Evolutionary conservation across 2,797 vertebrate species (phyloP).

Genomic region (Myotis myotis): DNA sequence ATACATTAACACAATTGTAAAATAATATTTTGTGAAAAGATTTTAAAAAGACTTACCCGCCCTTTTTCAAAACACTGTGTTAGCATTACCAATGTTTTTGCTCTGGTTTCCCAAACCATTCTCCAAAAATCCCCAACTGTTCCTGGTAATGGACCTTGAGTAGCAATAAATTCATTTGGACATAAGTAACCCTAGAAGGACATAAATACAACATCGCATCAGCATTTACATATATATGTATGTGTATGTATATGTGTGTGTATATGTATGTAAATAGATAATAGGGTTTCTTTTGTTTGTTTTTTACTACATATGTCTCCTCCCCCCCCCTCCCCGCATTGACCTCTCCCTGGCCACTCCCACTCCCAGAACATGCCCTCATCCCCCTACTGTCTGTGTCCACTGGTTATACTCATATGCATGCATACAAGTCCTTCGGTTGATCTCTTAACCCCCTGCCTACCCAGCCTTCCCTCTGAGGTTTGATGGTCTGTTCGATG

Average conservation of each 20-base stretch:
- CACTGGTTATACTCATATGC: too few species aligned
- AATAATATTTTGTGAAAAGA: background rate
- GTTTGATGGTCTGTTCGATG: too few species aligned
- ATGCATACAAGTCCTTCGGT: too few species aligned
- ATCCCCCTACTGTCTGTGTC: too few species aligned
- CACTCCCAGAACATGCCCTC: too few species aligned
- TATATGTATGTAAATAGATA: background rate
- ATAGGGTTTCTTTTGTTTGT: background rate
- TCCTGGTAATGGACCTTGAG: conserved; percentile 96
- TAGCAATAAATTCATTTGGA: conserved; percentile 99
- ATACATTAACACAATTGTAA: conserved; percentile 43
- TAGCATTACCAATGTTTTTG: conserved; percentile 96
- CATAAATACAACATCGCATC: background rate
- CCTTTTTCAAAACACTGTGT: conserved; percentile 98
- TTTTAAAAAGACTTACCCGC: conserved; percentile 88
- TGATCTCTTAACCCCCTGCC: too few species aligned
- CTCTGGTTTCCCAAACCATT: conserved; percentile 99
- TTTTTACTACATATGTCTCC: too few species aligned
- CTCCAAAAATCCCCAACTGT: conserved; percentile 99
- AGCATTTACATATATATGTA: background rate
- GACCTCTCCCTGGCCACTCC: too few species aligned
- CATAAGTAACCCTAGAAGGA: conserved; percentile 93
- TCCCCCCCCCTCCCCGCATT: too few species aligned
- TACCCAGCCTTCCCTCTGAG: too few species aligned
- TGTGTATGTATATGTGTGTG: too few species aligned